Evolutionary conservation across 2,113 vertebrate species (phyloP).

Genomic region (Paramormyrops kingsleyae): DNA sequence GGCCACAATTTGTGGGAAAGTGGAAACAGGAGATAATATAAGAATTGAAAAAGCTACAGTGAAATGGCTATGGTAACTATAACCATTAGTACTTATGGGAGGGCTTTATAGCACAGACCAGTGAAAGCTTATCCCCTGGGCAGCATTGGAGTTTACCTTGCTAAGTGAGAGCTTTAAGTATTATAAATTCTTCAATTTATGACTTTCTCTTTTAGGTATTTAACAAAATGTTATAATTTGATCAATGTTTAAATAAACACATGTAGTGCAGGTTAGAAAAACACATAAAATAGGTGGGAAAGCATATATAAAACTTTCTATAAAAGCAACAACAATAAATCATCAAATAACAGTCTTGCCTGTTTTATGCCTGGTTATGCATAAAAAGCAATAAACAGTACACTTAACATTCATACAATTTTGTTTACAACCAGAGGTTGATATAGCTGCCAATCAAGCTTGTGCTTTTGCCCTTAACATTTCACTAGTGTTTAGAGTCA

Average conservation of each 20-base stretch:
- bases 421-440: neutral
- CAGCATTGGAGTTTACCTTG: neutral
- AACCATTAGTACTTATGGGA: neutral
- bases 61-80: neutral
- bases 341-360: neutral
- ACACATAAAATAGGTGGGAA: neutral
- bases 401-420: neutral
- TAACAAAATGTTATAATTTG: neutral
- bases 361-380: neutral
- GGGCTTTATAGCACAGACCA: neutral
- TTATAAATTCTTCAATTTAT: neutral
- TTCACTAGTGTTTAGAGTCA: neutral
- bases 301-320: neutral
- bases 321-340: neutral
- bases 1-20: neutral
- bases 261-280: neutral
- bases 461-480: constrained; percentile 9
- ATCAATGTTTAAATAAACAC: neutral
- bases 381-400: neutral
- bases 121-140: neutral
- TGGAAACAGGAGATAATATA: neutral
- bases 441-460: neutral
- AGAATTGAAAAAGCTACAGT: neutral
- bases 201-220: neutral
- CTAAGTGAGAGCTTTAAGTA: neutral